Percentiles rank a stretch among this genome's conserved stretches.
phyloP scores from a whole-genome alignment of 2,797 vertebrate genomes.

The Enteromius viviparus region DNA sequence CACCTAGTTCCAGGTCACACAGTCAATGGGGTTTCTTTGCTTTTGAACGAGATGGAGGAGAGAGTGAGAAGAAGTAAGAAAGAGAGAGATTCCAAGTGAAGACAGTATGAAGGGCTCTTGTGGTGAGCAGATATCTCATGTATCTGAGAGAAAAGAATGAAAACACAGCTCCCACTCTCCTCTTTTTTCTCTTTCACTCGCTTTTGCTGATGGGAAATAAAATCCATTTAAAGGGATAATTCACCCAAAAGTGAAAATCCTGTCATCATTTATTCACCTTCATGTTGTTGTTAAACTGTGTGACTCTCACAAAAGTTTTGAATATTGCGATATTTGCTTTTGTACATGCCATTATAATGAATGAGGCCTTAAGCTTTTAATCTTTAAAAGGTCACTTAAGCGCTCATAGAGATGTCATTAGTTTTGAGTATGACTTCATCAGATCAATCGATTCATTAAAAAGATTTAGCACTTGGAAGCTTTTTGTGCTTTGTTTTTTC shows the following conservation, averaged over 20 bases:
- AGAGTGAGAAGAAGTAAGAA: slow-evolving; percentile 27
- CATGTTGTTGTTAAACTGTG: not conserved
- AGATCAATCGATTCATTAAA: not conserved
- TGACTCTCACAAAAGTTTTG: not conserved
- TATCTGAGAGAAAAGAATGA: slow-evolving; percentile 88
- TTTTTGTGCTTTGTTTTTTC: not conserved
- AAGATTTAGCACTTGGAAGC: not conserved
- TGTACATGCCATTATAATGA: not conserved
- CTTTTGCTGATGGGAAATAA: slow-evolving; percentile 7
- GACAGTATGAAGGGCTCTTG: slow-evolving; percentile 84
- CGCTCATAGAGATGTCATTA: not conserved
- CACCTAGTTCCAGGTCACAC: slow-evolving; percentile 77
- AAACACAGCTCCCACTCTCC: slow-evolving; percentile 79
- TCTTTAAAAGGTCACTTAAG: slow-evolving; percentile 1
- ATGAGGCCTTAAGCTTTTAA: not conserved
- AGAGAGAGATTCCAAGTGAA: slow-evolving; percentile 70
- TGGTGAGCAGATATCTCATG: slow-evolving; percentile 82
- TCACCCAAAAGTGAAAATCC: not conserved
- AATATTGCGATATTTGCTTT: not conserved
- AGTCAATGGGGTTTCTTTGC: slow-evolving; percentile 79
- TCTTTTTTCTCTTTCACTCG: slow-evolving; percentile 38
- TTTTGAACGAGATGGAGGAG: slow-evolving; percentile 56
- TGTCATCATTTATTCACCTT: not conserved
- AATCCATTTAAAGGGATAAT: slow-evolving; percentile 4
- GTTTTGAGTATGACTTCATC: not conserved